Conservation (phyloP, 2,113 vertebrate species). For the Scomber scombrus region DNA sequence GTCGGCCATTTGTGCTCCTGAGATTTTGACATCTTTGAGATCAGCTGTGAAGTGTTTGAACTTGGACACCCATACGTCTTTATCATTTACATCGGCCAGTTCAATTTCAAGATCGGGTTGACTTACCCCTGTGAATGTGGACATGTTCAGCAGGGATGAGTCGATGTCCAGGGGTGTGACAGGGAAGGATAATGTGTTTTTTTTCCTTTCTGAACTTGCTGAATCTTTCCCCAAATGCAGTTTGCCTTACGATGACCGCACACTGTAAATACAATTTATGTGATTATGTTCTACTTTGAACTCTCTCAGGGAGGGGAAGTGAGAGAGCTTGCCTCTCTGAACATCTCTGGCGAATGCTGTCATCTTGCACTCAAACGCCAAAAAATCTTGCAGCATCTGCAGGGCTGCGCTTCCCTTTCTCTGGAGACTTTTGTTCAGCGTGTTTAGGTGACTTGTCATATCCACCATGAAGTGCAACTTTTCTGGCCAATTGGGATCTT, state of each 20-base stretch:
- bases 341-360: too few relatives aligned
- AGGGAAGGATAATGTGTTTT: conserved; percentile 51
- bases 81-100: conserved; percentile 53
- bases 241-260: conserved; percentile 38
- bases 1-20: conserved; percentile 45
- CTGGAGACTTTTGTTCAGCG: too few relatives aligned
- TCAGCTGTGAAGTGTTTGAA: conserved; percentile 47
- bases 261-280: too few relatives aligned
- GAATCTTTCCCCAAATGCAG: conserved; percentile 57
- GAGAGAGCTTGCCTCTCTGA: too few relatives aligned
- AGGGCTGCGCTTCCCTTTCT: too few relatives aligned
- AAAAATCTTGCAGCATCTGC: too few relatives aligned
- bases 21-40: conserved; percentile 44
- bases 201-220: conserved; percentile 48
- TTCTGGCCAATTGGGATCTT: too few relatives aligned
- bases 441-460: too few relatives aligned
- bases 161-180: conserved; percentile 36
- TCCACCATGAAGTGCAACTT: too few relatives aligned
- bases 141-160: conserved; percentile 32
- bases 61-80: conserved; percentile 65
- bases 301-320: too few relatives aligned
- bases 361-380: too few relatives aligned
- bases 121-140: conserved; percentile 35
- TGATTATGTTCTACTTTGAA: too few relatives aligned
- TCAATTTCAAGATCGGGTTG: conserved; percentile 54